A percentile compares a stretch with the other conserved stretches of the same genome.
These are phyloP conservation scores for Sternotherus odoratus DNA, from an alignment of 2,797 vertebrate species.

Conservation along the genomic window DNA sequence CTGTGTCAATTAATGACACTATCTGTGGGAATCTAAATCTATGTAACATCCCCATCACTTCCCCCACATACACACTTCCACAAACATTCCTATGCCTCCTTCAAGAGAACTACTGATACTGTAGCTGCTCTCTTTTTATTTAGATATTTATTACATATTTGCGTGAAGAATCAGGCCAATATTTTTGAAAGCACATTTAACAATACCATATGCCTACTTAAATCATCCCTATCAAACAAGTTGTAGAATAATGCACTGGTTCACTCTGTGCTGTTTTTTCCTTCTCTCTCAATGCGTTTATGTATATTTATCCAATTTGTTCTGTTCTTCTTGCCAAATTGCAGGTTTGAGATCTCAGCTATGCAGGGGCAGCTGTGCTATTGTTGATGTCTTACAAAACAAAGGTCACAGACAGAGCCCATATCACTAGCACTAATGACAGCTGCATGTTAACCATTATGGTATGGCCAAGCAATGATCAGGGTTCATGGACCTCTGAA, in stretches of 20 bases:
- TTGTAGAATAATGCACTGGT: slow-evolving; percentile 79
- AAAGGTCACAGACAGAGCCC: slow-evolving; percentile 64
- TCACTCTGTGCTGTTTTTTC: slow-evolving; percentile 80
- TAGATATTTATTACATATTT: slow-evolving; percentile 77
- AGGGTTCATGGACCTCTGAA: neutral
- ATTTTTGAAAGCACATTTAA: slow-evolving; percentile 83
- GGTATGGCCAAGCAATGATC: neutral
- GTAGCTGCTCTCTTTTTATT: slow-evolving; percentile 62
- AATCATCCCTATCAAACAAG: slow-evolving; percentile 82
- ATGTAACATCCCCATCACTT: neutral
- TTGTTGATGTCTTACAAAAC: slow-evolving; percentile 69
- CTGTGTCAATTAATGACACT: neutral
- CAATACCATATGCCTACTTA: slow-evolving; percentile 85
- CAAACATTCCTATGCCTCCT: slow-evolving; percentile 43
- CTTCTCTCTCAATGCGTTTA: slow-evolving; percentile 80
- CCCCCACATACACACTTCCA: neutral
- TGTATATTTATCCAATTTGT: slow-evolving; percentile 82
- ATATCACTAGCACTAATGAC: neutral
- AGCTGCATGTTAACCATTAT: neutral
- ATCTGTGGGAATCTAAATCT: slow-evolving; percentile 6
- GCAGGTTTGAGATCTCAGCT: slow-evolving; percentile 81
- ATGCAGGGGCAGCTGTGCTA: slow-evolving; percentile 79
- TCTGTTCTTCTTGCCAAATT: slow-evolving; percentile 80
- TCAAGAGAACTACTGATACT: slow-evolving; percentile 45
- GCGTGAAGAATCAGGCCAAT: slow-evolving; percentile 80